Evolutionary conservation across 2,888 invertebrate genomes (phyloP), one percentile per base, ranked within the genome.

Genomic region (Acrocera orbiculus): DNA sequence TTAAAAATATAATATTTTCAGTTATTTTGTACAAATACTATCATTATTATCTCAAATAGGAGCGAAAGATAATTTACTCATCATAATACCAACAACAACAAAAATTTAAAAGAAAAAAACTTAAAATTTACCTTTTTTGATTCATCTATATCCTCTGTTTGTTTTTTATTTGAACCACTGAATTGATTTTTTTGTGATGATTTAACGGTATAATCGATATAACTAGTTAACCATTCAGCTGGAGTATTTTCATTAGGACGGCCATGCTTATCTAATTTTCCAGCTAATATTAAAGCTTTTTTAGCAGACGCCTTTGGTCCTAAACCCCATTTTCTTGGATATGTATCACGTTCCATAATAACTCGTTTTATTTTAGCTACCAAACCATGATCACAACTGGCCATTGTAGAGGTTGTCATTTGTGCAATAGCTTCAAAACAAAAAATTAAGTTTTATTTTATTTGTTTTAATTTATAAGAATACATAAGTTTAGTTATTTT

Each of bases 281-380:
- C 98, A 53, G 85, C 73, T 32, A 82, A 72, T 34, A 96, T 83
- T 49, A 98, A 67, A 27, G 73, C 67, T 52, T 95, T 95, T 59
- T 93, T 96, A 39, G 80, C 69, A 0, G 79, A 76, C 0, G 93
- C 90, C 59, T 87, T 82, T 0, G 93, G 92, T 27, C 98, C 98
- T 16, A 96, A 63, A 10, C 98, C 96, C 98, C 98, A 98, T 58
- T 93, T 93, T 36, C 95, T 70, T 1, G 95, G 95, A 59, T 99
- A 99, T 4, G 87, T 86, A 56, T 99, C 98, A 43, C 98, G 67
- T 57, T 99, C 96, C 98, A 99, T 99, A 34, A 99, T 92, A 2
- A 99, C 96, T 41, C 96, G 66, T 56, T 98, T 98, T 36, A 96
- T 76, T 64, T 96, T 98, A 1, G 98, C 98, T 15, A 90, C 90